Evolutionary conservation across 2,113 vertebrate genomes (phyloP).

Genomic region (Lutjanus erythropterus): DNA sequence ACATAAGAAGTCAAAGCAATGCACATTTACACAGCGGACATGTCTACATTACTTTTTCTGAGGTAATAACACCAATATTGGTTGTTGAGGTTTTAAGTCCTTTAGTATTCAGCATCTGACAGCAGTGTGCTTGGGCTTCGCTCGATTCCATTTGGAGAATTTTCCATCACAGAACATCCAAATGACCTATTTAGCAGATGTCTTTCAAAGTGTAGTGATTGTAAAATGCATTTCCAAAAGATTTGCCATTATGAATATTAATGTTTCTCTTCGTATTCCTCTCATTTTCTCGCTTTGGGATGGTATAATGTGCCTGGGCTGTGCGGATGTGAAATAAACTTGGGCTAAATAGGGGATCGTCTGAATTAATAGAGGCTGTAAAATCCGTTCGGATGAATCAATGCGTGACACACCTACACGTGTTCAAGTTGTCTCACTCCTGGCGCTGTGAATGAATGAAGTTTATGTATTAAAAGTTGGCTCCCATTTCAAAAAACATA

Average conservation of each 20-base stretch:
- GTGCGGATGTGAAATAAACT: conserved; percentile 44
- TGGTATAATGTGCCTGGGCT: conserved; percentile 5
- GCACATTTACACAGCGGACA: background rate
- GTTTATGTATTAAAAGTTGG: conserved; percentile 49
- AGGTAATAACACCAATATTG: conserved; percentile 12
- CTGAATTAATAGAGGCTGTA: conserved; percentile 39
- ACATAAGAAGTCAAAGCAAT: background rate
- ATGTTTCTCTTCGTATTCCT: conserved; percentile 27
- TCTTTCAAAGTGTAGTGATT: conserved; percentile 57
- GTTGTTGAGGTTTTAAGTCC: conserved; percentile 1
- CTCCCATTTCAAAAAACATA: conserved; percentile 15
- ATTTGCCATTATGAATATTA: conserved; percentile 52
- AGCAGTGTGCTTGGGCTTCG: conserved; percentile 3
- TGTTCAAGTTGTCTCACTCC: background rate
- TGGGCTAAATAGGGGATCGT: conserved; percentile 41
- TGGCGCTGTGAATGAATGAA: conserved; percentile 15
- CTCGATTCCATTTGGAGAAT: conserved; percentile 35
- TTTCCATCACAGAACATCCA: conserved; percentile 42
- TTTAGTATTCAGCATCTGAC: conserved; percentile 37
- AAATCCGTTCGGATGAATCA: conserved; percentile 38
- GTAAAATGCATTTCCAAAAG: conserved; percentile 59
- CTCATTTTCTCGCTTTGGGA: background rate
- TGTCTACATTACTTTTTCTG: background rate
- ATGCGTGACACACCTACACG: conserved; percentile 33
- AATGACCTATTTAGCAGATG: conserved; percentile 61